Base-by-base conservation (phyloP, 2,888 invertebrate genomes). In the Pantelozetes paolii region DNA sequence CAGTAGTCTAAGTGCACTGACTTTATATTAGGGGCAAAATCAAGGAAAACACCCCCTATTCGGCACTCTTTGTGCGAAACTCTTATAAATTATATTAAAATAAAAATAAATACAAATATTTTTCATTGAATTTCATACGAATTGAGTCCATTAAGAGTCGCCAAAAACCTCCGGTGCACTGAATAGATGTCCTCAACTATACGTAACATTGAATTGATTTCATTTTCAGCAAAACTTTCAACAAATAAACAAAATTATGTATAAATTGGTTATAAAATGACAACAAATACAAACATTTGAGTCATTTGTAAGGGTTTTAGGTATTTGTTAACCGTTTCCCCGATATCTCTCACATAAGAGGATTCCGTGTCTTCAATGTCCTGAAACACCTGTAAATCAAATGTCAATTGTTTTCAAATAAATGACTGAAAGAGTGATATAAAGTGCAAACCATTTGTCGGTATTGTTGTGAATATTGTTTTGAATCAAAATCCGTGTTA, bases 331-430 rank as follows among this genome's bases (percentile, higher is more conserved):
- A 92, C 87, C 67, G 95, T 85, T 42, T 89, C 90, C 80, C 92
- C 90, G 82, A 96, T 86, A 83, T 96, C 95, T 6, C 89, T 88
- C 32, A 95, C 91, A 85, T 95, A 92, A 0, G 91, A 90, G 80
- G 88, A 89, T 83, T 97, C 96, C 8, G 95, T 94, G 81, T 96
- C 95, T 77, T 94, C 88, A 72, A 97, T 86, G 84, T 94, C 94
- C 82, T 90, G 90, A 54, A 94, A 85, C 59, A 94, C 93, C 77
- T 80, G 73, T 23, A 45, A 67, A 28, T 67, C 23, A 42, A 28
- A 57, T n/a, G n/a, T n/a, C n/a, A n/a, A n/a, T n/a, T n/a, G n/a
- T n/a, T n/a, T n/a, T 42, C 30, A 26, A 54, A 8, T 2, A 54
- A 23, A 20, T 2, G 54, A 54, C 18, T 6, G 18, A 59, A 26